Percentiles rank a stretch among this genome's conserved stretches.
These are phyloP conservation scores for Carpatolechia fugitivella DNA, from an alignment of 2,888 invertebrate genomes.

Conservation along the genomic window DNA sequence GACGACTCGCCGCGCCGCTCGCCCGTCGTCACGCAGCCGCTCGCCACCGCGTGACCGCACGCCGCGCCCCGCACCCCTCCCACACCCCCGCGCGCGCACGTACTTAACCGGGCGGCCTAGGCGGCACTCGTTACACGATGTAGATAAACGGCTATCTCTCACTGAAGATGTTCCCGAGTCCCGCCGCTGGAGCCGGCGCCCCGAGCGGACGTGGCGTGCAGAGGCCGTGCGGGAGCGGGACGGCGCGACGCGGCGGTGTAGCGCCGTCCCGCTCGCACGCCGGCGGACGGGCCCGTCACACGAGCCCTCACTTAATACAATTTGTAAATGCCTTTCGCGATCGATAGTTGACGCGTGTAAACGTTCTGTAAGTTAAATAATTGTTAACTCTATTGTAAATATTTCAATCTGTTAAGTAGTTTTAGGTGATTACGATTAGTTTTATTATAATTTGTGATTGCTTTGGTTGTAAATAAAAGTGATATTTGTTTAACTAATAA, in stretches of 20 bases:
- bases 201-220: not conserved
- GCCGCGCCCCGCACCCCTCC: constrained; percentile 55
- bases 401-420: constrained; percentile 78
- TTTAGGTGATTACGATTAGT: constrained; percentile 75
- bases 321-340: constrained; percentile 31
- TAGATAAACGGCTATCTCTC: too few relatives aligned
- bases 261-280: not conserved
- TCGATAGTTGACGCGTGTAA: constrained; percentile 33
- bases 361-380: constrained; percentile 46
- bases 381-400: constrained; percentile 77
- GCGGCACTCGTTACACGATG: too few relatives aligned
- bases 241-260: not conserved
- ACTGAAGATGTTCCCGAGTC: constrained; percentile 57
- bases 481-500: constrained; percentile 79
- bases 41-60: constrained; percentile 52
- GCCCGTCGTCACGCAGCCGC: constrained; percentile 78
- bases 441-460: constrained; percentile 75
- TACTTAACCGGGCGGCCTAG: not conserved
- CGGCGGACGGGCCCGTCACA: constrained; percentile 13
- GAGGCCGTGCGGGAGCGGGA: not conserved
- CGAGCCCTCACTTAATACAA: constrained; percentile 33
- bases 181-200: constrained; percentile 40
- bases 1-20: constrained; percentile 76
- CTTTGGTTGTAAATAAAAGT: constrained; percentile 79
- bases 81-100: constrained; percentile 43